Percentiles rank a stretch among this genome's conserved stretches.
phyloP scores from a whole-genome alignment of 2,888 invertebrate species.

The Micoletzkya japonica region DNA sequence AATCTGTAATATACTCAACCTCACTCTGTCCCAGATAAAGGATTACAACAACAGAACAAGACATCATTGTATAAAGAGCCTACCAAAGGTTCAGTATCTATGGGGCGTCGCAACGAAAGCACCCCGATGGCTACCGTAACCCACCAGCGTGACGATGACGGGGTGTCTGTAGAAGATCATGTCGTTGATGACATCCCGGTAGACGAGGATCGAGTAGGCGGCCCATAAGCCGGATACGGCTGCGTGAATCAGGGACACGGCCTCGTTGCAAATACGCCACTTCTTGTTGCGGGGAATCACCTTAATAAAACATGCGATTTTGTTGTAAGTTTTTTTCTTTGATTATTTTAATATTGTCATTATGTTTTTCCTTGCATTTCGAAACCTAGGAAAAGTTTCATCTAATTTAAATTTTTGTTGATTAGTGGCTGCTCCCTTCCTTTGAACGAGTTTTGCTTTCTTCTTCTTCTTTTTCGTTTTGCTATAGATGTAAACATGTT shows the following conservation, averaged over 20 bases:
- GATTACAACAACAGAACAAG: background rate
- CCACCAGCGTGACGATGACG: slow-evolving; percentile 24
- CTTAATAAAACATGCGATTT: too few species aligned
- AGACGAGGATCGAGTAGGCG: slow-evolving; percentile 41
- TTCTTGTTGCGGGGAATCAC: slow-evolving; percentile 61
- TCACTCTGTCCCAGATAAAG: background rate
- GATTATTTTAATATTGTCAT: too few species aligned
- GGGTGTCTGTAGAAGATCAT: slow-evolving; percentile 40
- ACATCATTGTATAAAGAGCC: background rate
- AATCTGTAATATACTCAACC: slow-evolving; percentile 35
- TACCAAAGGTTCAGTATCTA: background rate
- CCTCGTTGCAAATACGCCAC: slow-evolving; percentile 62
- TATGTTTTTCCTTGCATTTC: too few species aligned
- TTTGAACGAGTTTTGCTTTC: too few species aligned
- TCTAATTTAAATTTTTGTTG: too few species aligned
- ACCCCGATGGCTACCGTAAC: background rate
- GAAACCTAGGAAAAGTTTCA: too few species aligned
- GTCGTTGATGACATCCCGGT: slow-evolving; percentile 42
- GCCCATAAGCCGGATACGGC: slow-evolving; percentile 53
- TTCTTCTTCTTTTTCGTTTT: too few species aligned
- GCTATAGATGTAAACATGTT: too few species aligned
- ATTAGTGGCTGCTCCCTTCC: too few species aligned
- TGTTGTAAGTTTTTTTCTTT: too few species aligned
- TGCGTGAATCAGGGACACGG: slow-evolving; percentile 59
- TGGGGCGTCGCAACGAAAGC: background rate